Base-by-base conservation (phyloP, 2,888 invertebrate genomes). In the Alsophila aescularia region DNA sequence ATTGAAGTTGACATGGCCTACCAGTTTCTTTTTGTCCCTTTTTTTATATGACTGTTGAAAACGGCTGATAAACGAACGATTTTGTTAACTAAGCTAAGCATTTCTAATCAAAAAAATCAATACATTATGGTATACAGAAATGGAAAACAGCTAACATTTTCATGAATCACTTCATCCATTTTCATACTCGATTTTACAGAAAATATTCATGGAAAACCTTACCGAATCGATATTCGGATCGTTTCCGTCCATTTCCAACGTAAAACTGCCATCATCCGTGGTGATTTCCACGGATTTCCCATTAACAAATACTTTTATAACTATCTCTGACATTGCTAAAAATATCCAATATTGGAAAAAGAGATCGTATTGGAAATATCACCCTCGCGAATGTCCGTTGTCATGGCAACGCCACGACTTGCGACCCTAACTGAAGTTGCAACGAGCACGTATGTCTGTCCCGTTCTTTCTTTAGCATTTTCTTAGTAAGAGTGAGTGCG, bases 281-380 rank as follows among this genome's bases (percentile, higher is more conserved):
- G 52, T 50, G 50, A 83, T 75, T 57, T 68, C 67, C 27, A 83
- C 66, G 29, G 64, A 66, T 53, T 76, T 72, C 1, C 70, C 69
- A 8, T 80, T 66, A 29, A 83, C 58, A 50, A 64, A 65, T 55
- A 85, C 74, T 65, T 84, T 77, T 61, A 87, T 69, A 42, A 76
- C 62, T 14, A 84, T 58, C 50, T 81, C 79, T 39, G 79, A 67
- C 82, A 83, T 85, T 66, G 64, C 79, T 78, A 80, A 81, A 81
- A 86, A 83, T 87, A 89, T 89, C 85, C 86, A 84, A 85, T 85
- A 83, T 78, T 81, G 82, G 83, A 81, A 82, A 70, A 65, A 59
- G 48, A 64, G 71, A 75, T 78, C 74, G 70, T 86, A 89, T 88
- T 81, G 88, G 84, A 45, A 89, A 90, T 88, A 87, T 81, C 82